A percentile compares a stretch with the other conserved stretches of the same genome.
Conservation (phyloP, 1,140 invertebrate species). For the Calycopis cecrops region DNA sequence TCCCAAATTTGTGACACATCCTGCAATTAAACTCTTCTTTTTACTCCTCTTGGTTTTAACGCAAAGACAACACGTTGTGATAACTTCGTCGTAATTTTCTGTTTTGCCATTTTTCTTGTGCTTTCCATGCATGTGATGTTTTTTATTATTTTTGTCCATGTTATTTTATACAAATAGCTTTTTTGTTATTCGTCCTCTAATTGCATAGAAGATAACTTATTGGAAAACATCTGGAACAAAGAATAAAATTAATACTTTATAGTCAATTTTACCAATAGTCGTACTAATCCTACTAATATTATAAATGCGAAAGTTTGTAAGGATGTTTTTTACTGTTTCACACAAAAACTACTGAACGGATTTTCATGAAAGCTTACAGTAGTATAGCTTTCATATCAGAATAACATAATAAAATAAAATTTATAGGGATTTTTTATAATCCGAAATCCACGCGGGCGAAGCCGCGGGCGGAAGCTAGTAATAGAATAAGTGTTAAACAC, state of each 20-base stretch:
- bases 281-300: too few species aligned
- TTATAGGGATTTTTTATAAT: too few species aligned
- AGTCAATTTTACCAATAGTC: too few species aligned
- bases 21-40: constrained; percentile 80
- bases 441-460: too few species aligned
- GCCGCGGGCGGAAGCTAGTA: too few species aligned
- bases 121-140: constrained; percentile 58
- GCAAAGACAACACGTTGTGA: constrained; percentile 78
- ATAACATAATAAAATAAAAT: too few species aligned
- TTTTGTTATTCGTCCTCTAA: constrained; percentile 2
- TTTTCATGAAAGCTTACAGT: too few species aligned
- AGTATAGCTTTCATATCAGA: too few species aligned
- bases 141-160: constrained; percentile 69
- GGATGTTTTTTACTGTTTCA: too few species aligned
- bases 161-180: constrained; percentile 35
- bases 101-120: constrained; percentile 62
- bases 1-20: constrained; percentile 89
- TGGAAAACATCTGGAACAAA: constrained; percentile 20
- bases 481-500: too few species aligned
- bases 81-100: constrained; percentile 56
- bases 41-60: constrained; percentile 80
- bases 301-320: too few species aligned
- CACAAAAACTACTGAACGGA: too few species aligned
- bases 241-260: neutral
- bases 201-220: neutral